These are phyloP conservation scores for Megalops cyprinoides DNA, from an alignment of 2,797 vertebrate species.

Conservation along the genomic window DNA sequence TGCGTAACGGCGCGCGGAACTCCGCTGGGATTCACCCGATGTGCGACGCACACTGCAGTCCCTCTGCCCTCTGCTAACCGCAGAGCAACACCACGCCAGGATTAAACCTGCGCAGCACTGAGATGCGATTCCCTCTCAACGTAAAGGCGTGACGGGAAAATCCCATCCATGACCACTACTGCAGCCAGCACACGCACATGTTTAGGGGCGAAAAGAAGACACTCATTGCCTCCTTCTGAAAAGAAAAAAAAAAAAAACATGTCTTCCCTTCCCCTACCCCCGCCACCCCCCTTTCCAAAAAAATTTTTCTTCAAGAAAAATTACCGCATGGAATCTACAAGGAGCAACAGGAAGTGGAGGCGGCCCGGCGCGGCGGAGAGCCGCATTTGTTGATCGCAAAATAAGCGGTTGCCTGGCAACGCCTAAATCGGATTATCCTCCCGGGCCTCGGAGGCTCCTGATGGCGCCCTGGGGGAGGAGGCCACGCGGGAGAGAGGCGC, in stretches of 20 bases:
- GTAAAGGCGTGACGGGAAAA: background rate
- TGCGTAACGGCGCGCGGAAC: too few relatives aligned
- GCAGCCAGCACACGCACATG: background rate
- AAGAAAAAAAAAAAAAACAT: background rate
- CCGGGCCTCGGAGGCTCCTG: background rate
- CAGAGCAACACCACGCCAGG: background rate
- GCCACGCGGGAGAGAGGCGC: too few relatives aligned
- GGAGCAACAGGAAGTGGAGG: background rate
- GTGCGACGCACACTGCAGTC: too few relatives aligned
- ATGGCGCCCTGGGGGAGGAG: background rate
- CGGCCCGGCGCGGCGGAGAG: background rate
- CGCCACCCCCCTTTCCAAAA: too few relatives aligned
- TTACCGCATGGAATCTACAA: background rate
- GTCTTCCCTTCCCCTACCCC: background rate
- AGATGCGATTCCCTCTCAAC: background rate
- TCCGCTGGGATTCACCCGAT: too few relatives aligned
- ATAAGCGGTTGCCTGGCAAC: conserved; percentile 4
- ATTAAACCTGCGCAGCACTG: background rate
- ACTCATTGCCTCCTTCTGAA: background rate
- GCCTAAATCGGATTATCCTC: conserved; percentile 3
- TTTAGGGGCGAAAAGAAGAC: background rate
- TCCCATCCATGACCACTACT: background rate
- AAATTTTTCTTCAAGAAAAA: too few relatives aligned
- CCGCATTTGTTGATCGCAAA: conserved; percentile 1
- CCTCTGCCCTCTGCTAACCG: too few relatives aligned